Base-by-base conservation (phyloP, 92 coral and sea anemone genomes). In the Porites cylindrica region DNA sequence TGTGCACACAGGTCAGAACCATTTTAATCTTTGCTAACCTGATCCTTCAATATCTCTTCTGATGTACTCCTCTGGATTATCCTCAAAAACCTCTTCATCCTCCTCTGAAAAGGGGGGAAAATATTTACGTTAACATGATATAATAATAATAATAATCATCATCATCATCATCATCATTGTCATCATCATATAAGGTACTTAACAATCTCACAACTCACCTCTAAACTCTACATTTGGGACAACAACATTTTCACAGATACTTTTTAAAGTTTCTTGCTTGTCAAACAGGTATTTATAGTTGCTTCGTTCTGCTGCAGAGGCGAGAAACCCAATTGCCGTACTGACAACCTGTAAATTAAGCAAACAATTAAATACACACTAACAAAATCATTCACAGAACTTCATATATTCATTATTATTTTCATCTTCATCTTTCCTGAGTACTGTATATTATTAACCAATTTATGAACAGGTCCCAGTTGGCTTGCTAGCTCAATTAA, bases 31-130 rank as follows among this genome's bases (percentile, higher is more conserved):
- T 75, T 52, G 52, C 66, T 58, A 43, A 96, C 98, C 98, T 79
- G 98, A 96, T n/a, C 98, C 98, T 65, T 96, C 99, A 51, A 96
- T 93, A 72, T 96, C 99, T 92, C 99, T 85, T 65, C 99, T 95
- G 75, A 96, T 96, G 75, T 95, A 96, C 52, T 96, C 99, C 66
- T 96, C 99, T 1, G 99, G 99, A 72, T 96, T 96, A 70, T 96
- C 99, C 71, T 96, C 99, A 95, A 96, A 96, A 50, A 93, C 83
- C 69, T 96, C 99, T 85, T 96, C 99, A 81, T 96, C 98, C 24
- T 94, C 99, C 94, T 95, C 99, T 96, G 75, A 53, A 89, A 78
- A 66, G 70, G 56, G 20, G 56, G 51, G 7, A 47, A 26, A 54
- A 73, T 68, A 7, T 1, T 51, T 38, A 38, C 6, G 6, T 3